Conservation (phyloP, 2,113 vertebrate genomes). For the Hyperopisus bebe region DNA sequence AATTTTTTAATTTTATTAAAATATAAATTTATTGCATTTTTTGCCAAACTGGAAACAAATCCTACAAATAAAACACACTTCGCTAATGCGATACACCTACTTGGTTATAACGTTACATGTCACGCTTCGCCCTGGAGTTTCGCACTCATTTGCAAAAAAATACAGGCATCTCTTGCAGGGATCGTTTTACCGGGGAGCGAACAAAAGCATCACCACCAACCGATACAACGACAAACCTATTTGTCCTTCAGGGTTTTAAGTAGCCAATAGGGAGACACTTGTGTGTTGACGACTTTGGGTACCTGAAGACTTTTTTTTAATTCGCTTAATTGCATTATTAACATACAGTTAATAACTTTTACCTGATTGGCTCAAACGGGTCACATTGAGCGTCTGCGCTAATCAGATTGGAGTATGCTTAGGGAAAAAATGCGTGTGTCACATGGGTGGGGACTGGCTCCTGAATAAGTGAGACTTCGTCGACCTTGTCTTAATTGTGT, state of each 20-base stretch:
- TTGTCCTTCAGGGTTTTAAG: neutral
- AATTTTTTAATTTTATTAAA: neutral
- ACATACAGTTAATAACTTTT: neutral
- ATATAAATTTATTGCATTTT: neutral
- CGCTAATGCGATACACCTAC: neutral
- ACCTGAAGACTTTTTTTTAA: neutral
- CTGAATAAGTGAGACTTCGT: neutral
- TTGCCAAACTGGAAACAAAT: neutral
- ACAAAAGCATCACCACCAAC: neutral
- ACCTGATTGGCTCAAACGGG: constrained; percentile 6
- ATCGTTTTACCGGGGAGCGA: neutral
- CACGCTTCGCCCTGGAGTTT: neutral
- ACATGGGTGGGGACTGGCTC: constrained; percentile 8
- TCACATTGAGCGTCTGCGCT: neutral
- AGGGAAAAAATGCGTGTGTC: neutral
- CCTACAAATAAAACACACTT: neutral
- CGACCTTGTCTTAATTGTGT: neutral
- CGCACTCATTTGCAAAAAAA: constrained; percentile 8
- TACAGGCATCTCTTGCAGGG: neutral
- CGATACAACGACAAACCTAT: neutral
- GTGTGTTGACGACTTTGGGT: neutral
- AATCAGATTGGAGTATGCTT: neutral
- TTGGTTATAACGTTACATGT: neutral
- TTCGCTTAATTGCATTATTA: neutral
- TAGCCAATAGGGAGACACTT: neutral